Evolutionary conservation across 2,888 invertebrate species (phyloP).

Genomic region (Apodemia mormo): DNA sequence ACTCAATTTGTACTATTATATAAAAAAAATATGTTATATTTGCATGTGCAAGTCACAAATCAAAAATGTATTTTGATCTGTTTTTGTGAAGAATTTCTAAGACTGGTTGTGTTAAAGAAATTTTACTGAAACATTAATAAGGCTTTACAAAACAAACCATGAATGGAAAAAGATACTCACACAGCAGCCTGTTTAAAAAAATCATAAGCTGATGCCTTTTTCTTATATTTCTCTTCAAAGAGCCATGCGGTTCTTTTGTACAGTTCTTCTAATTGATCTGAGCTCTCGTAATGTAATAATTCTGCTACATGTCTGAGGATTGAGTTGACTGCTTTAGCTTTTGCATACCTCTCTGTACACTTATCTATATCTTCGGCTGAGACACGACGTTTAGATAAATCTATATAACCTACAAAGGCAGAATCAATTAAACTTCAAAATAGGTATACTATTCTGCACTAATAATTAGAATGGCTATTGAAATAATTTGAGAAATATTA

Average conservation of each 20-base stretch:
- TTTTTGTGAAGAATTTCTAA: too few species aligned
- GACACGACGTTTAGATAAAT: conserved; percentile 98
- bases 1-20: too few species aligned
- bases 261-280: conserved; percentile 96
- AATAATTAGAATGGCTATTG: too few species aligned
- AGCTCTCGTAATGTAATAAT: conserved; percentile 93
- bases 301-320: conserved; percentile 98
- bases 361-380: conserved; percentile 98
- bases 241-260: conserved; percentile 99
- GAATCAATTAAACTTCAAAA: background rate
- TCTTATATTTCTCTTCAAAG: conserved; percentile 98
- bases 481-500: too few species aligned
- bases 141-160: background rate
- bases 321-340: conserved; percentile 98
- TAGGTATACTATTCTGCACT: too few species aligned
- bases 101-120: too few species aligned
- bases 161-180: conserved; percentile 81
- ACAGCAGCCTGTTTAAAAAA: conserved; percentile 98
- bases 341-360: conserved; percentile 99
- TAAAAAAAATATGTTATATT: too few species aligned
- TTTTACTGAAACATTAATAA: too few species aligned
- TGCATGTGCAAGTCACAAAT: too few species aligned
- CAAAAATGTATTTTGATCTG: too few species aligned
- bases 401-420: conserved; percentile 92
- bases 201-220: conserved; percentile 97